phyloP scores from a whole-genome alignment of 2,888 invertebrate species.

The Onthophagus sagittarius region DNA sequence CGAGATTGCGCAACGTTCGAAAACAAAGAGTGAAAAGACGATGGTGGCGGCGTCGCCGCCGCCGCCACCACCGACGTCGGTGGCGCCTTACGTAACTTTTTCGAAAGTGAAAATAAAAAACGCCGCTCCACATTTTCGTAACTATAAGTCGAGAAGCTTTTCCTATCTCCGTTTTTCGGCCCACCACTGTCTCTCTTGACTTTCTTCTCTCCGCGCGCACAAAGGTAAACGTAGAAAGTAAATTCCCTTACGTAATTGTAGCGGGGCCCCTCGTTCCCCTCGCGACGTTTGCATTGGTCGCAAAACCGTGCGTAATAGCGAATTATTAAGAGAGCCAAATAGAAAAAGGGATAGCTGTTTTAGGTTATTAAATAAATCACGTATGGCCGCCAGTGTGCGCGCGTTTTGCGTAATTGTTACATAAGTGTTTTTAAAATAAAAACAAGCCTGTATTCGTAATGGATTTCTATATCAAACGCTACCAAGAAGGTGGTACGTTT shows the following conservation, averaged over 20 bases:
- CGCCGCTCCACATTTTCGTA: not conserved
- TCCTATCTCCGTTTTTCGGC: not conserved
- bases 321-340: not conserved
- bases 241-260: not conserved
- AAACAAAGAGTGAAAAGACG: not conserved
- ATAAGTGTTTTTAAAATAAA: not conserved
- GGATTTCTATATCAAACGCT: not conserved
- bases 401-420: not conserved
- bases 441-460: not conserved
- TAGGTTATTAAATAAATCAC: not conserved
- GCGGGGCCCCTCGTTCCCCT: not conserved
- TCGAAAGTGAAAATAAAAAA: not conserved
- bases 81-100: not conserved
- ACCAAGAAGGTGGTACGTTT: not conserved
- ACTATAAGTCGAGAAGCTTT: not conserved
- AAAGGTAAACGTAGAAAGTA: not conserved
- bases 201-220: not conserved
- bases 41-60: not conserved
- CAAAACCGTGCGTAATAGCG: not conserved
- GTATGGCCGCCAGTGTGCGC: not conserved
- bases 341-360: not conserved
- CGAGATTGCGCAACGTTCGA: constrained; percentile 8
- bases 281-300: not conserved
- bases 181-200: not conserved
- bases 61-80: not conserved